A percentile compares a stretch with the other conserved stretches of the same genome.
Evolutionary conservation across 2,888 invertebrate genomes (phyloP).

Genomic region (Chamaedrilus cognettii): DNA sequence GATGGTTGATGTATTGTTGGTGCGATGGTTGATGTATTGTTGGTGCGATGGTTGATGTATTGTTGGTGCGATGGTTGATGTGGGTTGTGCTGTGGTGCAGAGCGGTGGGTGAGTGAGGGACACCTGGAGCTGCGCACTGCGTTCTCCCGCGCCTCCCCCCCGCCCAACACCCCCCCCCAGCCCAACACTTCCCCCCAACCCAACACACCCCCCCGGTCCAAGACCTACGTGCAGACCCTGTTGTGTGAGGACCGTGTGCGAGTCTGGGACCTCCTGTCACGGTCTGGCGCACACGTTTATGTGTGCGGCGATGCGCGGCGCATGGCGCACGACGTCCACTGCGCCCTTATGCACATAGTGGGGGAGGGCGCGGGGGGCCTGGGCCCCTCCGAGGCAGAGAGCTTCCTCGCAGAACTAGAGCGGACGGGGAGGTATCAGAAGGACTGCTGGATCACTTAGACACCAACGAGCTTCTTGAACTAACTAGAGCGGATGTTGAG

Average conservation of each 20-base stretch:
- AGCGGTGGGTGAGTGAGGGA: conserved; percentile 33
- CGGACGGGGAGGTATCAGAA: conserved; percentile 71
- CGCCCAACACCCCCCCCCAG: no score
- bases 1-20: no score
- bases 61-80: no score
- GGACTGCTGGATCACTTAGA: conserved; percentile 71
- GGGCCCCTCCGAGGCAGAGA: conserved; percentile 65
- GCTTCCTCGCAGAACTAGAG: conserved; percentile 67
- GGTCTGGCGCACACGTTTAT: conserved; percentile 67
- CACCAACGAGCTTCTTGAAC: no score
- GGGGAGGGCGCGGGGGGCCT: conserved; percentile 59
- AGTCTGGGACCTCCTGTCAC: conserved; percentile 66
- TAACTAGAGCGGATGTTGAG: no score
- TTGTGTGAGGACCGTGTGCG: conserved; percentile 63
- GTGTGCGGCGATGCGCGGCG: conserved; percentile 73
- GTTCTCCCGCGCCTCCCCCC: conserved; percentile 75
- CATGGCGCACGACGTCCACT: conserved; percentile 87
- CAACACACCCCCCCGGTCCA: no score
- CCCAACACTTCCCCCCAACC: no score
- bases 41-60: no score
- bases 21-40: no score
- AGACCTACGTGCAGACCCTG: conserved; percentile 75
- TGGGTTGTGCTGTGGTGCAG: no score
- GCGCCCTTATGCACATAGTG: conserved; percentile 69
- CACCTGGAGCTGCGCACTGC: conserved; percentile 69